A percentile compares a stretch with the other conserved stretches of the same genome.
phyloP scores from a whole-genome alignment of 2,888 invertebrate genomes.

The Craniophora ligustri region DNA sequence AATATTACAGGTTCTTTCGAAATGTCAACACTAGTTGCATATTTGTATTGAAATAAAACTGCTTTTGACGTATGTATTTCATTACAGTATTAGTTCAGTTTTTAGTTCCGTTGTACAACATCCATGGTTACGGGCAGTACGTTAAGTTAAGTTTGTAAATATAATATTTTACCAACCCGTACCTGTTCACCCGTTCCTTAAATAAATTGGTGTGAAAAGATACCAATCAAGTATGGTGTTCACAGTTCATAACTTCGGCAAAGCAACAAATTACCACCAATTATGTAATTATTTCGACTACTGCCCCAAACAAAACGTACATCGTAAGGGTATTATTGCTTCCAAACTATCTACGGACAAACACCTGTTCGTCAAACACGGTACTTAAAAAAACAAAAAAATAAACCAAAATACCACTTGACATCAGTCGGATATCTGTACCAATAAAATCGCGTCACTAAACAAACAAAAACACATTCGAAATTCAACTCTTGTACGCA shows the following conservation, averaged over 20 bases:
- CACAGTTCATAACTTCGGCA: slow-evolving; percentile 28
- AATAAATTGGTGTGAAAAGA: slow-evolving; percentile 5
- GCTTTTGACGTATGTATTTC: too few relatives aligned
- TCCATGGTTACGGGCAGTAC: too few relatives aligned
- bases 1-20: too few relatives aligned
- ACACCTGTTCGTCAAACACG: slow-evolving; percentile 63
- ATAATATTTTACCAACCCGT: too few relatives aligned
- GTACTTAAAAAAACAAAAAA: slow-evolving; percentile 51
- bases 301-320: slow-evolving; percentile 17
- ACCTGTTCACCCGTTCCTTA: too few relatives aligned
- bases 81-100: too few relatives aligned
- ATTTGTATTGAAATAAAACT: too few relatives aligned
- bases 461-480: slow-evolving; percentile 20
- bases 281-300: slow-evolving; percentile 28
- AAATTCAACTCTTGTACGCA: slow-evolving; percentile 34
- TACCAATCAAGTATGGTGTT: slow-evolving; percentile 11
- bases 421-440: slow-evolving; percentile 50
- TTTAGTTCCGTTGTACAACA: too few relatives aligned
- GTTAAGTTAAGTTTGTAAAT: too few relatives aligned
- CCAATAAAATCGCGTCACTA: slow-evolving; percentile 29
- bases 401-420: slow-evolving; percentile 58
- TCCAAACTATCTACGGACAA: slow-evolving; percentile 49
- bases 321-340: slow-evolving; percentile 48
- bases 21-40: too few relatives aligned
- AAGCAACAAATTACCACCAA: slow-evolving; percentile 9